Base-by-base conservation (phyloP, 1,140 invertebrate genomes). In the Drosophila yakuba region DNA sequence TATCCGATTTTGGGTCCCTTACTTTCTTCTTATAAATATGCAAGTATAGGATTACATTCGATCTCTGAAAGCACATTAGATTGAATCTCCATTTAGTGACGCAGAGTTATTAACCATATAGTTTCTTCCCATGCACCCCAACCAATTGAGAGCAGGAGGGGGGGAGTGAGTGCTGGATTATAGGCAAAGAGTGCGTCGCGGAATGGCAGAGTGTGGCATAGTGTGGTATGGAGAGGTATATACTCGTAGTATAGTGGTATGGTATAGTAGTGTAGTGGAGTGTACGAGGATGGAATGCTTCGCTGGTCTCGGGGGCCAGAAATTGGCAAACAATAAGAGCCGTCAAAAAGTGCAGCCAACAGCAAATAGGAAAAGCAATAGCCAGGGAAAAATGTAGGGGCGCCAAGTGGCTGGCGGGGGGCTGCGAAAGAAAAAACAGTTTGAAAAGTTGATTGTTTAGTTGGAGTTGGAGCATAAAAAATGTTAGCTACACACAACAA, bases 401-500 rank as follows among this genome's bases (percentile, higher is more conserved):
- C 11, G 43, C 12, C 41, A 35, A 47, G 36, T 36, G 57, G 67
- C 20, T 20, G n/a, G n/a, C 7, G 72, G 11, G 52, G 45, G 45
- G 45, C 28, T 35, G 48, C 20, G 43, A 67, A 58, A 64, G 48
- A 85, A 76, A 86, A 80, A 81, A 86, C 80, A 78, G 80, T 89
- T 89, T 89, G 84, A 89, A 89, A 89, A 89, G 84, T 89, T 89
- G 84, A 89, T 89, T 89, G 84, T 89, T 89, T 89, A 89, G 84
- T 89, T 89, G 84, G 79, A 89, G 84, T 89, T 89, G 84, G 82
- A 89, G 84, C 84, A 88, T 82, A 86, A 86, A 78, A 81, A 79
- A 85, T 84, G 80, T 73, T 83, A 78, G 64, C 80, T 83, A 71
- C 67, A 73, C 67, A 73, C 60, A 73, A 72, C 67, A 51, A 52